phyloP scores from a whole-genome alignment of 2,113 vertebrate species.

The Pogonocichla stellata region DNA sequence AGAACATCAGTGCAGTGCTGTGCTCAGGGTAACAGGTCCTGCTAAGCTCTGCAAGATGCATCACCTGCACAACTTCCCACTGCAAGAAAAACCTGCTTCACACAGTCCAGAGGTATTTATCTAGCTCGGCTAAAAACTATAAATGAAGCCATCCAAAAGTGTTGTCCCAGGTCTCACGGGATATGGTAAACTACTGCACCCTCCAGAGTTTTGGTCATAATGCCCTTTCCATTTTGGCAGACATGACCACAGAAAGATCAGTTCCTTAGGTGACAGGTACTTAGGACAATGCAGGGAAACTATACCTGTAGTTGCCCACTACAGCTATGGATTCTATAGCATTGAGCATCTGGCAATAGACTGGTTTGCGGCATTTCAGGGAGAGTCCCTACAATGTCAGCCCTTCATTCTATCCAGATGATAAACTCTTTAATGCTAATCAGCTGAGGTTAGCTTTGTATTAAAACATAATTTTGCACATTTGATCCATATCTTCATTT shows the following conservation, averaged over 20 bases:
- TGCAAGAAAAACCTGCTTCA: background rate
- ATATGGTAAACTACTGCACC: background rate
- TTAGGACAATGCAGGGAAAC: background rate
- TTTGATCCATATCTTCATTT: background rate
- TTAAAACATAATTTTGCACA: background rate
- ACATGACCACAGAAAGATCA: background rate
- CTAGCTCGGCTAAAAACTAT: background rate
- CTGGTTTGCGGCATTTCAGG: background rate
- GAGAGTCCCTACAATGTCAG: background rate
- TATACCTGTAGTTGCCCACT: background rate
- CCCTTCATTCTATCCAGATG: background rate
- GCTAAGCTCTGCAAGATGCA: background rate
- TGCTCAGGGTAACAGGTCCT: background rate
- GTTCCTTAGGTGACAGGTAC: background rate
- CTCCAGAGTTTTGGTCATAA: background rate
- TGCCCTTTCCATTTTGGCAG: background rate
- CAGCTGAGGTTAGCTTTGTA: background rate
- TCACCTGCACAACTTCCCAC: background rate
- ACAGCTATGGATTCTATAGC: background rate
- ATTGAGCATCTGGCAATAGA: background rate
- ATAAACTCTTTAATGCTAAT: background rate
- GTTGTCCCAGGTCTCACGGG: too few species aligned
- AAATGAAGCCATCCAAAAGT: background rate
- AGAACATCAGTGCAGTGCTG: background rate
- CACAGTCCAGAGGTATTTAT: background rate